Conservation (phyloP, 1,140 invertebrate species). For the Ooceraea biroi region DNA sequence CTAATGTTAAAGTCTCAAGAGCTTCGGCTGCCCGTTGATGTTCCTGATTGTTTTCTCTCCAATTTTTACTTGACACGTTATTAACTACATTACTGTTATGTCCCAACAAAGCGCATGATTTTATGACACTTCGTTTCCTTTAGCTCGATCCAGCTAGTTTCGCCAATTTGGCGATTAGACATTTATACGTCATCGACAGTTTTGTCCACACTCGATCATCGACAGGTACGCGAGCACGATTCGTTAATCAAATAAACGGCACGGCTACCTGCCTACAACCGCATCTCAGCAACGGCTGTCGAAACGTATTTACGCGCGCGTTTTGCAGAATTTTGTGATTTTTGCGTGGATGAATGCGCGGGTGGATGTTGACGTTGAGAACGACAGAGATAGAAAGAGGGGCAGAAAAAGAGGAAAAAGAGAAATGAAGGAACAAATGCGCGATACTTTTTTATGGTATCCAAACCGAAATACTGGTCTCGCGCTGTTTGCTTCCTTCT, state of each 20-base stretch:
- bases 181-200: slow-evolving; percentile 56
- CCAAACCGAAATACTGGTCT: slow-evolving; percentile 21
- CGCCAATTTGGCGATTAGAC: slow-evolving; percentile 51
- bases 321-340: slow-evolving; percentile 75
- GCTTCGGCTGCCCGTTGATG: slow-evolving; percentile 49
- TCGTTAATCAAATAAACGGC: slow-evolving; percentile 62
- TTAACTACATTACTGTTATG: slow-evolving; percentile 23
- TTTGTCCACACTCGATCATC: slow-evolving; percentile 55
- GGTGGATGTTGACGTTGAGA: slow-evolving; percentile 69
- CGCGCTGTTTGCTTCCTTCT: slow-evolving; percentile 3
- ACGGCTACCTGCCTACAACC: slow-evolving; percentile 14
- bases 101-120: slow-evolving; percentile 59
- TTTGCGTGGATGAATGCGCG: slow-evolving; percentile 74
- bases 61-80: slow-evolving; percentile 37
- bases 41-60: slow-evolving; percentile 42
- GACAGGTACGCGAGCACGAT: slow-evolving; percentile 57
- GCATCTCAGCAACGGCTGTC: slow-evolving; percentile 43
- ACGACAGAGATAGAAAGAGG: slow-evolving; percentile 38
- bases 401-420: slow-evolving; percentile 25
- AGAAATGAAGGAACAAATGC: slow-evolving; percentile 12
- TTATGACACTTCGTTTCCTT: slow-evolving; percentile 48
- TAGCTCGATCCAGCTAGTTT: slow-evolving; percentile 50
- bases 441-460: slow-evolving; percentile 40
- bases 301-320: slow-evolving; percentile 55
- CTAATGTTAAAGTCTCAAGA: slow-evolving; percentile 42